Conservation (phyloP, 2,888 invertebrate species). For the Drosophila kambysellisi region DNA sequence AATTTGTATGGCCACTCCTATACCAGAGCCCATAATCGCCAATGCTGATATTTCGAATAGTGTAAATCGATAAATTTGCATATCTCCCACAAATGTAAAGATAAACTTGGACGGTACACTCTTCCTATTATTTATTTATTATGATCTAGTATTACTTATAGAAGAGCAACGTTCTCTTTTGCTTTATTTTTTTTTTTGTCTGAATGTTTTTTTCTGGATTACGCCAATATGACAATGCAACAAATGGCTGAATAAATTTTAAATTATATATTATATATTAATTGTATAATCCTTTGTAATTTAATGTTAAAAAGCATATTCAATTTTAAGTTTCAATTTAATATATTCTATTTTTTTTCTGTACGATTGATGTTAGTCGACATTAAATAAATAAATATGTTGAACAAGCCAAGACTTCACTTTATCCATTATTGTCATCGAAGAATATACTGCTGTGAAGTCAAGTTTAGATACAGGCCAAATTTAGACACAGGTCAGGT, state of each 20-base stretch:
- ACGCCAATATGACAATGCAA: not conserved
- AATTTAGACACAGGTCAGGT: not conserved
- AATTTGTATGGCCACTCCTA: too few relatives aligned
- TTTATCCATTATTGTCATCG: not conserved
- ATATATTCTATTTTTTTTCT: not conserved
- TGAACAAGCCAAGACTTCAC: not conserved
- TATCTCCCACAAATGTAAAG: too few relatives aligned
- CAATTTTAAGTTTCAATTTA: not conserved
- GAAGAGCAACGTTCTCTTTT: too few relatives aligned
- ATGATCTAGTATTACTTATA: too few relatives aligned
- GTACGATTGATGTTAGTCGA: not conserved
- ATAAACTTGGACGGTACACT: too few relatives aligned
- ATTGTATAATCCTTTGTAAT: not conserved
- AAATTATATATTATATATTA: not conserved
- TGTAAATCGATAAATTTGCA: too few relatives aligned
- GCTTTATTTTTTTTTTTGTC: too few relatives aligned
- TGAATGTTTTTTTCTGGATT: not conserved
- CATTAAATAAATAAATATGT: not conserved
- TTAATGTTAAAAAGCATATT: not conserved
- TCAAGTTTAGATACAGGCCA: too few relatives aligned
- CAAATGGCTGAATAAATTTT: not conserved
- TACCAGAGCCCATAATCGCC: too few relatives aligned
- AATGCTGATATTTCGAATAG: too few relatives aligned
- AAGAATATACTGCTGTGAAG: not conserved
- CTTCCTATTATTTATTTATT: too few relatives aligned